Percentiles rank a stretch among this genome's conserved stretches.
These are phyloP conservation scores for Microctonus hyperodae DNA, from an alignment of 2,888 invertebrate species.

Conservation along the genomic window DNA sequence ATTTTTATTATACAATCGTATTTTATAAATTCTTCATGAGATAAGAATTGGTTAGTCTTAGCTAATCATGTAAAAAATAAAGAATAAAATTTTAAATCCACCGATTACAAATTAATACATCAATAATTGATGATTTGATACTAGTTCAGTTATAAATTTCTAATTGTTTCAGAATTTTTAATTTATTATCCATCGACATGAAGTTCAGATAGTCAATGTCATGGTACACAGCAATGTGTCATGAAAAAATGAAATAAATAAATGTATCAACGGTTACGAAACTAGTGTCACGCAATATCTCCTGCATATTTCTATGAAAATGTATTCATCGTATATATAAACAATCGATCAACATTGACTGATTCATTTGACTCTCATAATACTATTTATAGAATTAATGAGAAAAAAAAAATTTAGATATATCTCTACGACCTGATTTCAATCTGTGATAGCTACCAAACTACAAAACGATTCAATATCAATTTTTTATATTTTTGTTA, in stretches of 20 bases:
- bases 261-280: too few relatives aligned
- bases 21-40: neutral
- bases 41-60: neutral
- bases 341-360: neutral
- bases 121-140: neutral
- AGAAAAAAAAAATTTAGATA: neutral
- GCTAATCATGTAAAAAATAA: neutral
- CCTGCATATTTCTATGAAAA: neutral
- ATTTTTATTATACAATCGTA: neutral
- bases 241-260: neutral
- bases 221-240: neutral
- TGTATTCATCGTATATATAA: neutral
- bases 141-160: neutral
- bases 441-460: neutral
- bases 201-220: neutral
- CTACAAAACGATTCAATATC: neutral
- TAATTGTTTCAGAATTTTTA: neutral
- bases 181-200: neutral
- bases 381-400: neutral
- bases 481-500: neutral
- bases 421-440: neutral
- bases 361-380: neutral
- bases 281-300: neutral
- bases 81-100: too few relatives aligned
- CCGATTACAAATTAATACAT: neutral